Evolutionary conservation across 2,888 invertebrate species (phyloP), one percentile per base, ranked within the genome.

Genomic region (Cactoblastis cactorum): DNA sequence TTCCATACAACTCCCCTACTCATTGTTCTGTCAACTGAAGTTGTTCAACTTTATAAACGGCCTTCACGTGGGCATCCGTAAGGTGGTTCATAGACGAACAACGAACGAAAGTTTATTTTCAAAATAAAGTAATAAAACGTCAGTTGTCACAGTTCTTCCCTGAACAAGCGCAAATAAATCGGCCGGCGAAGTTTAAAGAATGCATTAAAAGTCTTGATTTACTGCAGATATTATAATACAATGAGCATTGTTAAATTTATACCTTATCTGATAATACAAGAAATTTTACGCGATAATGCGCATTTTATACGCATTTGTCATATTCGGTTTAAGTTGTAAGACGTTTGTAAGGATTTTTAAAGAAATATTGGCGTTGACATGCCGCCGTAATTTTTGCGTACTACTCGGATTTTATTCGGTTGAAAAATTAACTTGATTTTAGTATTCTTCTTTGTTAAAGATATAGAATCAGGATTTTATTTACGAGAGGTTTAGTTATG

Each of bases 211-310:
- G 68, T 66, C 65, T 75, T 76, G 80, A 81, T 84, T 83, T 84
- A 83, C 74, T 65, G 65, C 64, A 67, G 61, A 73, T 72, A 80
- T 80, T 79, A 77, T 69, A 77, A 81, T 79, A 81, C 79, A 81
- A 83, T 81, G 77, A 67, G 68, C 66, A 71, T 69, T 74, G 69
- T 75, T 65, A 66, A 67, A 74, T 73, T 76, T 75, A 74, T 75
- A 65, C 63, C 65, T 69, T 32, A 53, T 52, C 51, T 45, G 49
- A 45, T 18, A 24, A 34, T 43, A 46, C 46, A 50, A 24, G 47
- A 49, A 41, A 51, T 39, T 49, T 39, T 49, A 41, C 32, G 38
- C 38, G 33, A 28, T 32, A 39, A 28, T 65, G 58, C 63, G 57
- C 63, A 62, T 62, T 58, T 62, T 45, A 58, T 50, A 54, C 54